Conservation (phyloP, 2,888 invertebrate species). For the Choristoneura rosaceana region DNA sequence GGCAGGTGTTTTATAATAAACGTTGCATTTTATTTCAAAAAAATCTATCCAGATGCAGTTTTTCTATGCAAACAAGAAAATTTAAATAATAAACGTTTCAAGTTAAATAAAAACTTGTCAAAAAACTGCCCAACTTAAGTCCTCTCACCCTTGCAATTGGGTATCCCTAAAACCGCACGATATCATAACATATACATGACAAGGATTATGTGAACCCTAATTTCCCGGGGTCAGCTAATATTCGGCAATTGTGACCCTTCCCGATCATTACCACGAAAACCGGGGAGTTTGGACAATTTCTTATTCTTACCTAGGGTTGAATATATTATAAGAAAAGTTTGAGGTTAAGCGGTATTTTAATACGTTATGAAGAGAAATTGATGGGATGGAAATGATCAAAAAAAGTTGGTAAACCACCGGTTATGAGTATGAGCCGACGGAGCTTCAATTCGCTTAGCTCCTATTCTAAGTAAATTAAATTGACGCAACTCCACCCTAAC, state of each 20-base stretch:
- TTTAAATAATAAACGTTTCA: too few species aligned
- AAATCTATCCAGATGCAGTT: too few species aligned
- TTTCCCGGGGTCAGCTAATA: slow-evolving; percentile 21
- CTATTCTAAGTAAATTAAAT: too few species aligned
- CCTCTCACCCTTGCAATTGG: background rate
- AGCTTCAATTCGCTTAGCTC: too few species aligned
- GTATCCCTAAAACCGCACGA: background rate
- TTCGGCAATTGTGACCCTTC: slow-evolving; percentile 26
- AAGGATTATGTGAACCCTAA: slow-evolving; percentile 8
- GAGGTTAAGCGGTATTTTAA: slow-evolving; percentile 10
- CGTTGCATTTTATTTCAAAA: too few species aligned
- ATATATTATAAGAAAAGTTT: slow-evolving; percentile 22
- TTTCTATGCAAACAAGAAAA: too few species aligned
- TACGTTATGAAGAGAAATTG: background rate
- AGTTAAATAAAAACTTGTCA: too few species aligned
- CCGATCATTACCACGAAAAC: slow-evolving; percentile 34
- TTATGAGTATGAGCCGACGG: too few species aligned
- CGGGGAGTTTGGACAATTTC: slow-evolving; percentile 20
- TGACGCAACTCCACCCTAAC: too few species aligned
- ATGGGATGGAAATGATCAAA: background rate
- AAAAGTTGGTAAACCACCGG: too few species aligned
- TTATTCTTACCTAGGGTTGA: slow-evolving; percentile 20
- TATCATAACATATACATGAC: slow-evolving; percentile 17
- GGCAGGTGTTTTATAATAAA: too few species aligned
- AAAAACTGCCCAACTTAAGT: background rate